Evolutionary conservation across 2,888 invertebrate species (phyloP).

Genomic region (Saturnia pavonia): DNA sequence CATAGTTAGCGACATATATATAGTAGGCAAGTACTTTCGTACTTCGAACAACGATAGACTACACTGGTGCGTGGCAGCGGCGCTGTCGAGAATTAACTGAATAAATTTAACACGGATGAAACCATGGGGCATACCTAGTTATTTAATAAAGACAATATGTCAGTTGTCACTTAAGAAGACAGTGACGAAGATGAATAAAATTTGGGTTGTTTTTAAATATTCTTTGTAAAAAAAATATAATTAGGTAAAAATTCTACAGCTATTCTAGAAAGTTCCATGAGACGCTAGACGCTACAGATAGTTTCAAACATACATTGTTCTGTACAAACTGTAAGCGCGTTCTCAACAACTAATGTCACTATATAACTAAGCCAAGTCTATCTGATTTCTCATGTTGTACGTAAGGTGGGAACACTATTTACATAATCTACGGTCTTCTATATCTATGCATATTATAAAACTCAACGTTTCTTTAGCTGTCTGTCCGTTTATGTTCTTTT

Average conservation of each 20-base stretch:
- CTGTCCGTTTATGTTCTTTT: too few relatives aligned
- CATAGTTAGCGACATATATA: too few relatives aligned
- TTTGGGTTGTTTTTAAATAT: neutral
- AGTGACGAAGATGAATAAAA: neutral
- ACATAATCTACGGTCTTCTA: neutral
- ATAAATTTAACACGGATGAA: too few relatives aligned
- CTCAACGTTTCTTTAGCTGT: too few relatives aligned
- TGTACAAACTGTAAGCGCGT: neutral
- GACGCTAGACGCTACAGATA: conserved; percentile 1
- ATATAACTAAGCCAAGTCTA: neutral
- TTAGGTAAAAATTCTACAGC: neutral
- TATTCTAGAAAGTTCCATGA: neutral
- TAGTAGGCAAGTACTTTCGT: too few relatives aligned
- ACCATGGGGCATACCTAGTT: too few relatives aligned
- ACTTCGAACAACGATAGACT: too few relatives aligned
- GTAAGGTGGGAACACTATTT: neutral
- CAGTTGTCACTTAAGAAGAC: too few relatives aligned
- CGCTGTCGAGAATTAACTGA: too few relatives aligned
- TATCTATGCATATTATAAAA: too few relatives aligned
- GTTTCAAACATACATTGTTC: conserved; percentile 8
- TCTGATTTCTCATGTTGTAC: neutral
- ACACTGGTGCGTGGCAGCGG: too few relatives aligned
- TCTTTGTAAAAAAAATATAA: neutral
- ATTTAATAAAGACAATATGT: too few relatives aligned
- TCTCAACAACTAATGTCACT: neutral